Evolutionary conservation across 2,797 vertebrate genomes (phyloP), one percentile per base, ranked within the genome.

Genomic region (Dendrocincla tyrannina): DNA sequence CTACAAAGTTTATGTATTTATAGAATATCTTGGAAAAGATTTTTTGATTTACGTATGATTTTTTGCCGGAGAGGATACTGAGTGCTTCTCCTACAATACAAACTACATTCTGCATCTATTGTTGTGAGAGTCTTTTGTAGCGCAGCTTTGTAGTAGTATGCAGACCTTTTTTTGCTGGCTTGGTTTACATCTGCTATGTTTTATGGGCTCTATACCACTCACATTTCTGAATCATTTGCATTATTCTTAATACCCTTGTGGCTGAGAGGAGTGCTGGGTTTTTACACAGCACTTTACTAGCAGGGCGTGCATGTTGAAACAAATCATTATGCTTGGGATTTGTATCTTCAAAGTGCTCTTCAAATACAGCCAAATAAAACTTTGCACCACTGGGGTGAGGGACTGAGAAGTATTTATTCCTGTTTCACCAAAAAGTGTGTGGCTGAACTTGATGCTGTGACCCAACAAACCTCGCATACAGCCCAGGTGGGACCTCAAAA

Each of bases 281-380:
- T 88, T 79, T 50, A 52, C 42, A 14, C 3, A 1, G 56, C 17
- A 39, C 37, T 86, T 93, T 60, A 93, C 63, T 59, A 70, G 55
- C 70, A 77, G 83, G 70, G 47, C 68, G 53, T 30, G 55, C 77
- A 50, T 68, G 75, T 80, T 92, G 74, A 89, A 87, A 96, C 81
- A 94, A 63, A 80, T 85, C 0, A 0, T 49, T 56, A 67, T 3
- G 81, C 55, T 58, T 33, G 35, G 84, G 70, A 91, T 91, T 91
- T 95, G 55, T 33, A 17, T 27, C 85, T 81, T 90, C 70, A 90
- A 94, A 95, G 80, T 30, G 50, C 62, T 76, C 50, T 47, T 69
- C 50, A 85, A 81, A 91, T 23, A 37, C 18, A 84, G 67, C 39
- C 62, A 44, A 63, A 46, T 20, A 42, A 81, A 94, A 60, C 86